phyloP scores from a whole-genome alignment of 2,888 invertebrate species.

The Epinotia brunnichana region DNA sequence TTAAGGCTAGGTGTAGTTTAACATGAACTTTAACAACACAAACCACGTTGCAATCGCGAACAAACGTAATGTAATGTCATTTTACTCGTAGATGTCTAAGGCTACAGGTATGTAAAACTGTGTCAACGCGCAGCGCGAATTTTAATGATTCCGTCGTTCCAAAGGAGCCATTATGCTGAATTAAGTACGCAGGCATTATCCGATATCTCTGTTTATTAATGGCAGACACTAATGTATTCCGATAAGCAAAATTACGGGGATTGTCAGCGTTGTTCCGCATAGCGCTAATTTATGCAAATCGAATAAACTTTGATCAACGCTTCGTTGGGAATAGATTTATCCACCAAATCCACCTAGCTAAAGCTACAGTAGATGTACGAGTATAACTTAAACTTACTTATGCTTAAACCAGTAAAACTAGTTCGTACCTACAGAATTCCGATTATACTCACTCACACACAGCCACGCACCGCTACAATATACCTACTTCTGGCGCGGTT shows the following conservation, averaged over 20 bases:
- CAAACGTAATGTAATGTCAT: no score
- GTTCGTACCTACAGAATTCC: no score
- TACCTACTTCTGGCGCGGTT: no score
- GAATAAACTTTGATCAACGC: slow-evolving; percentile 23
- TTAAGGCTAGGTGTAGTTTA: no score
- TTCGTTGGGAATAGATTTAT: slow-evolving; percentile 14
- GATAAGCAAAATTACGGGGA: slow-evolving; percentile 32
- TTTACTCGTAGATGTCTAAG: background rate
- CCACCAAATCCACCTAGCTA: background rate
- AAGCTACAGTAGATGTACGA: no score
- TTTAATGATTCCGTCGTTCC: slow-evolving; percentile 26
- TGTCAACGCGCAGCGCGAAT: background rate
- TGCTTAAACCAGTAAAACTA: no score
- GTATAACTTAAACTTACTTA: no score
- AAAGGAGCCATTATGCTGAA: slow-evolving; percentile 32
- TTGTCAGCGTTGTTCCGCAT: slow-evolving; percentile 20
- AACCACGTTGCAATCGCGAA: no score
- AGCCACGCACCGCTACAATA: no score
- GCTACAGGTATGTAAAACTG: background rate
- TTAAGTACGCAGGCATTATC: slow-evolving; percentile 32
- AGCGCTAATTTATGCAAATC: slow-evolving; percentile 40
- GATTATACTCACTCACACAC: no score
- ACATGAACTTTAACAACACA: no score
- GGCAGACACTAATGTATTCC: slow-evolving; percentile 35
- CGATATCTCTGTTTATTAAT: slow-evolving; percentile 40